Percentiles rank a stretch among this genome's conserved stretches.
phyloP scores from a whole-genome alignment of 2,113 vertebrate genomes.

The Triplophysa rosa region DNA sequence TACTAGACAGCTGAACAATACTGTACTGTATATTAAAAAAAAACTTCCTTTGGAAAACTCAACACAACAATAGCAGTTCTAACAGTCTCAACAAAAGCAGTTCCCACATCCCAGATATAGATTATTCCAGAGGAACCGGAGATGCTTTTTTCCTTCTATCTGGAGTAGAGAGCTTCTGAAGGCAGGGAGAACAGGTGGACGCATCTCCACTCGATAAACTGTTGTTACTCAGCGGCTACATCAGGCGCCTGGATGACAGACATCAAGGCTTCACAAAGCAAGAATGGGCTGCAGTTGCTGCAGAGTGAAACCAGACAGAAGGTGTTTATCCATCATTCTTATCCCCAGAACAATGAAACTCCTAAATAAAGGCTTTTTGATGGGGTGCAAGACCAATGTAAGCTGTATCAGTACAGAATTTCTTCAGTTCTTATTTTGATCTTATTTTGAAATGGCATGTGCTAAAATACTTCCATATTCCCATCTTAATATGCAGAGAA shows the following conservation, averaged over 20 bases:
- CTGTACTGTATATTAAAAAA: too few relatives aligned
- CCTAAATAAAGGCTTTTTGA: not conserved
- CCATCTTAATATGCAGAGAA: not conserved
- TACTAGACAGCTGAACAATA: too few relatives aligned
- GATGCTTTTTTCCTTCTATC: not conserved
- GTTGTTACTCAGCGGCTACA: not conserved
- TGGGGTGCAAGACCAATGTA: not conserved
- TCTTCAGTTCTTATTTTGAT: not conserved
- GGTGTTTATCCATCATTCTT: slow-evolving; percentile 3
- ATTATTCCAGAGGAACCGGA: not conserved
- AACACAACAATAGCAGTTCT: too few relatives aligned
- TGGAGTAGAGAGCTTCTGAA: not conserved
- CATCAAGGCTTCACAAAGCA: slow-evolving; percentile 4
- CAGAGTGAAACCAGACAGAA: not conserved
- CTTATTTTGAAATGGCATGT: too few relatives aligned
- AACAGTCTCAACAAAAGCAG: too few relatives aligned
- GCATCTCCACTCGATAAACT: slow-evolving; percentile 6
- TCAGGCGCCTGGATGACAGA: not conserved
- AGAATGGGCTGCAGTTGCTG: slow-evolving; percentile 7
- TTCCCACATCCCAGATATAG: too few relatives aligned
- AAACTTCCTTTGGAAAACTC: too few relatives aligned
- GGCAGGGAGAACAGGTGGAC: not conserved
- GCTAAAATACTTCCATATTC: too few relatives aligned
- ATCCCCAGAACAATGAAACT: not conserved
- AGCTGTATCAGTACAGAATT: not conserved